These are phyloP conservation scores for Cirrhinus molitorella DNA, from an alignment of 2,797 vertebrate genomes.

Conservation along the genomic window DNA sequence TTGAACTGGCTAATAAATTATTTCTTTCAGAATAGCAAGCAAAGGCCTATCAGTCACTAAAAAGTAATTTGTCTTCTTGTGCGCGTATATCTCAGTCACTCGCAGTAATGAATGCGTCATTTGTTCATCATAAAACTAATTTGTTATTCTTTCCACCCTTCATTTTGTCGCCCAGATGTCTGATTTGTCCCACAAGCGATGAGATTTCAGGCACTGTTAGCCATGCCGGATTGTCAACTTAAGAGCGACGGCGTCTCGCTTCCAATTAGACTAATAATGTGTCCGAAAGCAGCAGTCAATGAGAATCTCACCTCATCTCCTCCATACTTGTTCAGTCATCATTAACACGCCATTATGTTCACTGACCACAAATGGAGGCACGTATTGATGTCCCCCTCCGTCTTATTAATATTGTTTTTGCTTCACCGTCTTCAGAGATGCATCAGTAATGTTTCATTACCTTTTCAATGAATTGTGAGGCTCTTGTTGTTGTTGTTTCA, in stretches of 20 bases:
- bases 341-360: slow-evolving; percentile 40
- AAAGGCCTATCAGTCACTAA: background rate
- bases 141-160: slow-evolving; percentile 20
- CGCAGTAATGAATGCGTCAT: background rate
- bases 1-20: background rate
- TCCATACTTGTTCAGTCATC: slow-evolving; percentile 33
- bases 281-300: slow-evolving; percentile 36
- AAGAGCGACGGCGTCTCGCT: background rate
- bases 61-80: background rate
- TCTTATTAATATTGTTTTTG: slow-evolving; percentile 32
- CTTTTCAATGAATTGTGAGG: slow-evolving; percentile 17
- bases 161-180: slow-evolving; percentile 30
- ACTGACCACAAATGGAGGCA: slow-evolving; percentile 13
- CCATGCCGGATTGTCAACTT: slow-evolving; percentile 17
- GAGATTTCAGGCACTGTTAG: slow-evolving; percentile 51
- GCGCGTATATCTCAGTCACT: background rate
- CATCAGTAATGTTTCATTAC: slow-evolving; percentile 25
- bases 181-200: slow-evolving; percentile 30
- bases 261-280: slow-evolving; percentile 46
- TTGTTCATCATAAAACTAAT: slow-evolving; percentile 22
- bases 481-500: slow-evolving; percentile 32
- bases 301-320: slow-evolving; percentile 28
- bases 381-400: slow-evolving; percentile 7
- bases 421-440: background rate
- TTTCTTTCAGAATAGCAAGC: background rate